phyloP scores from a whole-genome alignment of 2,113 vertebrate species.

The Nothocercus nigrocapillus region DNA sequence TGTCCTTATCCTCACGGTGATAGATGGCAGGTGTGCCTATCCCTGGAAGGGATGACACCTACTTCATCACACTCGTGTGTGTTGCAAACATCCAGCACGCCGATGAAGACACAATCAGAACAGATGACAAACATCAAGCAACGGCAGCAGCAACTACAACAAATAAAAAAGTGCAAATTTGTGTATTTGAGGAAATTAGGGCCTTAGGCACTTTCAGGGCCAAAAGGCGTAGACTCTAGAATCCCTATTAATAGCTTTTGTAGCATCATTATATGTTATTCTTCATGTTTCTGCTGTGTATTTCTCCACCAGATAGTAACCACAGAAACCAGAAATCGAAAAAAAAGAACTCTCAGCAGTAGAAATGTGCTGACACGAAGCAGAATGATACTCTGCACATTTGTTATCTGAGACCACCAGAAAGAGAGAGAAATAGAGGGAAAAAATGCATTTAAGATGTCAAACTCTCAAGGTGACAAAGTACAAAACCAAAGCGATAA shows the following conservation, averaged over 20 bases:
- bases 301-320: not conserved
- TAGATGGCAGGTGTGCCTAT: too few relatives aligned
- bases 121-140: not conserved
- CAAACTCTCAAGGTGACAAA: not conserved
- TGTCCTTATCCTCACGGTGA: not conserved
- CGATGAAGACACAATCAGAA: not conserved
- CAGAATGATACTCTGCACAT: not conserved
- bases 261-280: not conserved
- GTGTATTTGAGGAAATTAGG: not conserved
- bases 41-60: not conserved
- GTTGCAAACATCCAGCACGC: not conserved
- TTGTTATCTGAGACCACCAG: not conserved
- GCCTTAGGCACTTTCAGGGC: not conserved
- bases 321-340: slow-evolving; percentile 20
- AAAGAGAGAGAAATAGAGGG: not conserved
- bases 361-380: not conserved
- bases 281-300: not conserved
- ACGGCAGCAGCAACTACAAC: not conserved
- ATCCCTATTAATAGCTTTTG: not conserved
- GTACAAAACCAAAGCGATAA: not conserved
- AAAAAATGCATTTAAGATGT: not conserved
- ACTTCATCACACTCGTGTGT: not conserved
- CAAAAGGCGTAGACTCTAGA: not conserved
- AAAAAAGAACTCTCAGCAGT: not conserved
- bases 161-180: not conserved